Conservation (phyloP, 2,888 invertebrate species). For the Amphipyra berbera region DNA sequence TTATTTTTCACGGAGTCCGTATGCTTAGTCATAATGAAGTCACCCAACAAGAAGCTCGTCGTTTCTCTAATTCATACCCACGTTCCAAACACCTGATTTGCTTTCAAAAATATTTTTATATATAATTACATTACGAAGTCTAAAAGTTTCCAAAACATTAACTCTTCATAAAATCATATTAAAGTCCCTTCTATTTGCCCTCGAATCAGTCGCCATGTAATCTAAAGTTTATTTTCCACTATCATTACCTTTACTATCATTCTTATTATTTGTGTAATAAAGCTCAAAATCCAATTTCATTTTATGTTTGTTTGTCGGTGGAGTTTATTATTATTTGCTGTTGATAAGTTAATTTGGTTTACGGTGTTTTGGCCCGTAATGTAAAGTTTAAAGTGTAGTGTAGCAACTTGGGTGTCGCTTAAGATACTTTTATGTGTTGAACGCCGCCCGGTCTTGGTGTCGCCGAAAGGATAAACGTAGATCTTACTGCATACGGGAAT, state of each 20-base stretch:
- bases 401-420: constrained; percentile 1
- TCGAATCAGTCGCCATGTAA: constrained; percentile 65
- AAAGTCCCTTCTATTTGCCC: constrained; percentile 65
- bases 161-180: constrained; percentile 24
- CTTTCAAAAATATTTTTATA: not conserved
- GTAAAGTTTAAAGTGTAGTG: constrained; percentile 21
- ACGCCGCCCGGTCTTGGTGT: not conserved
- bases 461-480: too few species aligned
- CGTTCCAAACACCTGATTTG: not conserved
- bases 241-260: constrained; percentile 30
- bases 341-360: constrained; percentile 75
- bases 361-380: constrained; percentile 59
- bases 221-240: constrained; percentile 62
- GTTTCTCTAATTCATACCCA: not conserved
- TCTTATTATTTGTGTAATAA: constrained; percentile 16
- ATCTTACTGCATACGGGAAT: constrained; percentile 3
- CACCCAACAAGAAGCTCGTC: too few species aligned
- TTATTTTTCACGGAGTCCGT: too few species aligned
- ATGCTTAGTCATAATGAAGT: too few species aligned
- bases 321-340: constrained; percentile 65
- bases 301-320: constrained; percentile 22
- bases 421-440: not conserved
- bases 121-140: not conserved
- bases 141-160: constrained; percentile 13
- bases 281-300: constrained; percentile 17